phyloP scores from a whole-genome alignment of 2,113 vertebrate species.

The Erythrolamprus reginae region DNA sequence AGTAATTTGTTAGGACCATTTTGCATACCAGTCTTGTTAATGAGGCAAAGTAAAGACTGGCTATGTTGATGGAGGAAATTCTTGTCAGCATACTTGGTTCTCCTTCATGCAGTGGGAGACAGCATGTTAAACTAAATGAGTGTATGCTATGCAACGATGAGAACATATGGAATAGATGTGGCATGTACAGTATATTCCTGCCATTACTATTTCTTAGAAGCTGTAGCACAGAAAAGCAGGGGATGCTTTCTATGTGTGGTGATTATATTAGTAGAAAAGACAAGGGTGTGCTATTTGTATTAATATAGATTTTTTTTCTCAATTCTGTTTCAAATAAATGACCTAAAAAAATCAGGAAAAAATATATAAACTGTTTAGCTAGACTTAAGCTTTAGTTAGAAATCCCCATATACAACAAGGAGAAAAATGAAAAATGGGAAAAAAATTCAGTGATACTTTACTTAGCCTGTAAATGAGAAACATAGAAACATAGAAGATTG shows the following conservation, averaged over 20 bases:
- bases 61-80: neutral
- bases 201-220: neutral
- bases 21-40: neutral
- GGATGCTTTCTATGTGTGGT: neutral
- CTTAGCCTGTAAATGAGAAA: neutral
- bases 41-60: neutral
- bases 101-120: neutral
- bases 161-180: neutral
- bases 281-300: neutral
- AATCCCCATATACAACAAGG: neutral
- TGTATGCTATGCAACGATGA: neutral
- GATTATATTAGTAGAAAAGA: neutral
- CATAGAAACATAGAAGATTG: too few species aligned
- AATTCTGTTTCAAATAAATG: neutral
- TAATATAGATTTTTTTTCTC: neutral
- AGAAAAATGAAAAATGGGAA: too few species aligned
- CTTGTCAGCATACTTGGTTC: neutral
- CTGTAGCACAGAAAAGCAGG: neutral
- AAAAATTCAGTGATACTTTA: neutral
- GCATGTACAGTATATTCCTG: neutral
- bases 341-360: neutral
- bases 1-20: neutral
- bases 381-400: neutral
- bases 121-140: neutral
- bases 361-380: neutral